Evolutionary conservation across 2,888 invertebrate genomes (phyloP).

Genomic region (Ariolimax columbianus): DNA sequence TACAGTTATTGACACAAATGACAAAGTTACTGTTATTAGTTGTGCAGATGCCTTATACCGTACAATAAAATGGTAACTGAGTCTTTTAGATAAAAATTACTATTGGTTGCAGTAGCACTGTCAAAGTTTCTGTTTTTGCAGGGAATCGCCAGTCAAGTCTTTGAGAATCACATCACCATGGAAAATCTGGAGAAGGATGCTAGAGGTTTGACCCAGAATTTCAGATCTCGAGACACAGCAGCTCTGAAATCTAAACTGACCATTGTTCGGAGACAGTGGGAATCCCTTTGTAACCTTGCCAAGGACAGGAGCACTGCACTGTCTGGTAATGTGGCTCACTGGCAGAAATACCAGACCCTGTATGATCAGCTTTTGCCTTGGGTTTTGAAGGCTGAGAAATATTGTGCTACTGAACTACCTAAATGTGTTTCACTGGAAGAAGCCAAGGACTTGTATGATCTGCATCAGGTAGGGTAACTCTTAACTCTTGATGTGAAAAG

Average conservation of each 20-base stretch:
- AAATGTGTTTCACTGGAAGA: conserved; percentile 89
- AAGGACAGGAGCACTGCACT: conserved; percentile 87
- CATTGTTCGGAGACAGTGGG: conserved; percentile 87
- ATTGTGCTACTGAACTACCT: conserved; percentile 85
- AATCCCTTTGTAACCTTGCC: conserved; percentile 87
- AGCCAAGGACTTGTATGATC: conserved; percentile 81
- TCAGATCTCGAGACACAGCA: conserved; percentile 83
- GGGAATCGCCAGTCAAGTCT: conserved; percentile 86
- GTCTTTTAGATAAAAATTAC: not conserved
- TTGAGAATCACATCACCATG: conserved; percentile 86
- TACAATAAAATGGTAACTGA: not conserved
- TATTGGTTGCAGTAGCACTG: not conserved
- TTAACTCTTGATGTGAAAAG: not conserved
- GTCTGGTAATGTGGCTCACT: conserved; percentile 88
- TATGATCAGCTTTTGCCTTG: conserved; percentile 90
- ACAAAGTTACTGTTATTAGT: not conserved
- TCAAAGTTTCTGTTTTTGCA: conserved; percentile 69
- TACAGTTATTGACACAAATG: not conserved
- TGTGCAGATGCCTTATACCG: not conserved
- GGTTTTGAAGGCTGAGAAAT: conserved; percentile 92
- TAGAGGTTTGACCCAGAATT: conserved; percentile 83
- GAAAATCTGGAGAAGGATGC: conserved; percentile 88
- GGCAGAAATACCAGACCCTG: conserved; percentile 89
- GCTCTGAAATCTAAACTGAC: conserved; percentile 87
- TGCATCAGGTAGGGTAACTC: conserved; percentile 82